A percentile compares a stretch with the other conserved stretches of the same genome.
Evolutionary conservation across 2,113 vertebrate genomes (phyloP).

Genomic region (Chiloscyllium plagiosum): DNA sequence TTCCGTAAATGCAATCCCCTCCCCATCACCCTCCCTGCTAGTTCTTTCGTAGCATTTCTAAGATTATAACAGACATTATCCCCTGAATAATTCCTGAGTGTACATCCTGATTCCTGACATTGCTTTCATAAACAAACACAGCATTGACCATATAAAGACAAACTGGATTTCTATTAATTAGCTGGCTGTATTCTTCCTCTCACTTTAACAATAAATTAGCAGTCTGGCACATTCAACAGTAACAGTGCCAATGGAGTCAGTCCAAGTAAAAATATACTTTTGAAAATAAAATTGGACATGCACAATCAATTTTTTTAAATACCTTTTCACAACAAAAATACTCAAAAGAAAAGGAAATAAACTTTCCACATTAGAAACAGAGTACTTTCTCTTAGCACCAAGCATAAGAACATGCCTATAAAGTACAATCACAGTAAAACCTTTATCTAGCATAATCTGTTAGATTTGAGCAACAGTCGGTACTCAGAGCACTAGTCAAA

Average conservation of each 20-base stretch:
- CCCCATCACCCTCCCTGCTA: neutral
- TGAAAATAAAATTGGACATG: neutral
- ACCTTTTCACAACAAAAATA: neutral
- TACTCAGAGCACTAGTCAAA: neutral
- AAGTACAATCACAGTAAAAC: neutral
- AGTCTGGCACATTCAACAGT: neutral
- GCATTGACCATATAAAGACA: neutral
- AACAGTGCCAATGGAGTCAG: neutral
- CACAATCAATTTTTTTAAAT: neutral
- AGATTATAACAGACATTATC: neutral
- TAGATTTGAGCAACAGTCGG: neutral
- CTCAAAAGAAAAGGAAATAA: neutral
- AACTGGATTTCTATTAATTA: neutral
- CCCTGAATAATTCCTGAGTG: neutral
- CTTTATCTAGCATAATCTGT: neutral
- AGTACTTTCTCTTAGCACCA: neutral
- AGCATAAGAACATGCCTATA: neutral
- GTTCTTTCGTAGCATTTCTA: neutral
- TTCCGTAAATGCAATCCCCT: neutral
- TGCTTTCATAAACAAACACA: neutral
- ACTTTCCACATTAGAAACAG: neutral
- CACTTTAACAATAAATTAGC: neutral
- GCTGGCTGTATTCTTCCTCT: neutral
- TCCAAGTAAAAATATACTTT: neutral
- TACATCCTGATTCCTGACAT: neutral